Base-by-base conservation (phyloP, 35 echinoderm and acorn worm species). In the Anneissia japonica region DNA sequence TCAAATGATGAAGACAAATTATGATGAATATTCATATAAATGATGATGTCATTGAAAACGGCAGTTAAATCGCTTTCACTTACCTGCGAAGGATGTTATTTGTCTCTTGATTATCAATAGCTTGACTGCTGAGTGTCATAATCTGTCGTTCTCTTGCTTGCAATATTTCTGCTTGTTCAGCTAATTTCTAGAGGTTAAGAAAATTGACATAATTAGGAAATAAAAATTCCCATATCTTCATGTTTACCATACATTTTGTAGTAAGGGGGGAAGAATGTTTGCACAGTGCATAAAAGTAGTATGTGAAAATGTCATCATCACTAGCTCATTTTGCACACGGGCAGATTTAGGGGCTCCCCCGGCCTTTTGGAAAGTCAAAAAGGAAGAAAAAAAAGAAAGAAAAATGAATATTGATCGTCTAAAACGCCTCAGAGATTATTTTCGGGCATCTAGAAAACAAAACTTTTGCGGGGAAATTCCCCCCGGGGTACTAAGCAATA, bases 71-170 rank as follows among this genome's bases (percentile, higher is more conserved):
- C 7, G 34, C 4, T 6, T 34, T 3, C 30, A 34, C 88, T 87
- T 84, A 97, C 94, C 46, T 92, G 86, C 88, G 86, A 1, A 90
- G 84, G 33, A 86, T 79, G 32, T 84, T 90, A 46, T 46, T 81
- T 30, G 83, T 72, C 36, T 97, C 94, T 37, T 89, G 87, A 12
- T 92, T 55, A 51, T 97, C 90, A n/a, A 84, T 84, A 36, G 90
- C 90, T 74, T 97, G 82, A 72, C 86, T 88, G 80, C 94, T 97
- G 26, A 97, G 90, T 28, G 90, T 81, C 26, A 97, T 72, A 37
- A 92, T 89, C 83, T 92, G 90, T 28, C 30, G 23, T 80, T 92
- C 94, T 81, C 94, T 92, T 19, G 94, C 94, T 84, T 90, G 82
- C 4, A 97, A 35, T 23, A 96, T 75, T 46, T 92, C 82, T 33